Evolutionary conservation across 2,797 vertebrate species (phyloP).

Genomic region (Fistularia commersonii): DNA sequence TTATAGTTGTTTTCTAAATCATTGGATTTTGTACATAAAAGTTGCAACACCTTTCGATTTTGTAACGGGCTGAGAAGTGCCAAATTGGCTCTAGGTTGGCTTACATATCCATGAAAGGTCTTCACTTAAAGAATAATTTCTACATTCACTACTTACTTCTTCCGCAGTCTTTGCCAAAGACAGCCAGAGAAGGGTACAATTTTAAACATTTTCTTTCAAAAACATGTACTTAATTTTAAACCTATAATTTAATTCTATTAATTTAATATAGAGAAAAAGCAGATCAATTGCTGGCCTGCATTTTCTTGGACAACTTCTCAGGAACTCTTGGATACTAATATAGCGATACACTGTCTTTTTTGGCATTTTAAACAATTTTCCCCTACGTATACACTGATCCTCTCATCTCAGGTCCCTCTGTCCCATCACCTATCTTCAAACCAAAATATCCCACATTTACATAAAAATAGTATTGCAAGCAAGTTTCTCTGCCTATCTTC

Average conservation of each 20-base stretch:
- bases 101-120: constrained; percentile 18
- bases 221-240: constrained; percentile 31
- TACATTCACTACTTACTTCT: constrained; percentile 11
- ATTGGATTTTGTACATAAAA: neutral
- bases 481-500: no score
- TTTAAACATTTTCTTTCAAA: constrained; percentile 14
- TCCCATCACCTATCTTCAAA: no score
- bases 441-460: no score
- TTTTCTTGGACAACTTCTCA: constrained; percentile 23
- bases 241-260: constrained; percentile 42
- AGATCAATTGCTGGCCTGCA: constrained; percentile 36
- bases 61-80: neutral
- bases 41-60: neutral
- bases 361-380: neutral
- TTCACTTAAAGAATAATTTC: constrained; percentile 15
- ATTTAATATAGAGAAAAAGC: constrained; percentile 47
- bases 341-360: neutral
- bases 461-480: no score
- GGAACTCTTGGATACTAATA: constrained; percentile 8
- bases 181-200: constrained; percentile 13
- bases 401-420: no score
- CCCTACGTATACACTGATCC: no score
- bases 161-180: constrained; percentile 3
- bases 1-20: neutral
- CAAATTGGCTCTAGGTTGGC: constrained; percentile 17